phyloP scores from a whole-genome alignment of 1,140 invertebrate species.

The Cyclina sinensis region DNA sequence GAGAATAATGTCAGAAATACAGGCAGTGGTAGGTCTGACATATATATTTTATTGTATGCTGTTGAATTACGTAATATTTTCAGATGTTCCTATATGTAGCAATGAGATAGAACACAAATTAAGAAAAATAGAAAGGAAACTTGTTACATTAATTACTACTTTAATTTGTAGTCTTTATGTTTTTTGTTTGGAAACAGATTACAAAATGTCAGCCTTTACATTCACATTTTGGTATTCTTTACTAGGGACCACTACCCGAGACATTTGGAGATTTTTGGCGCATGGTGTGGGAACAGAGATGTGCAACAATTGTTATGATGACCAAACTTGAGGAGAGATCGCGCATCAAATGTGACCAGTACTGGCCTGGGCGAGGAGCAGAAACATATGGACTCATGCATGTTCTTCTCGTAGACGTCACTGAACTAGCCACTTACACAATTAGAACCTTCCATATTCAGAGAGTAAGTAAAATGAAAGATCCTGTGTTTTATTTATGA shows the following conservation, averaged over 20 bases:
- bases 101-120: too few species aligned
- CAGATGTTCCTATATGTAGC: too few species aligned
- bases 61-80: too few species aligned
- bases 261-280: slow-evolving; percentile 87
- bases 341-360: slow-evolving; percentile 94
- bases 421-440: slow-evolving; percentile 98
- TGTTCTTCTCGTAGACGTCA: slow-evolving; percentile 93
- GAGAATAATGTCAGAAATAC: too few species aligned
- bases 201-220: too few species aligned
- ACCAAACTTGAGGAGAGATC: slow-evolving; percentile 87
- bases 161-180: too few species aligned
- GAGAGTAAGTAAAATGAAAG: slow-evolving; percentile 84
- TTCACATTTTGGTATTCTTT: too few species aligned
- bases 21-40: too few species aligned
- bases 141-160: too few species aligned
- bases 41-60: too few species aligned
- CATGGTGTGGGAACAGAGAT: slow-evolving; percentile 86
- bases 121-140: too few species aligned
- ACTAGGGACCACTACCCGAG: slow-evolving; percentile 91
- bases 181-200: too few species aligned
- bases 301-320: slow-evolving; percentile 87
- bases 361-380: slow-evolving; percentile 97
- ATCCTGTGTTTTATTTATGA: background rate
- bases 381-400: slow-evolving; percentile 98
- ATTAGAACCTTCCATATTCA: slow-evolving; percentile 98